Conservation (phyloP, 1,140 invertebrate species). For the Pogonognathellus flavescens region DNA sequence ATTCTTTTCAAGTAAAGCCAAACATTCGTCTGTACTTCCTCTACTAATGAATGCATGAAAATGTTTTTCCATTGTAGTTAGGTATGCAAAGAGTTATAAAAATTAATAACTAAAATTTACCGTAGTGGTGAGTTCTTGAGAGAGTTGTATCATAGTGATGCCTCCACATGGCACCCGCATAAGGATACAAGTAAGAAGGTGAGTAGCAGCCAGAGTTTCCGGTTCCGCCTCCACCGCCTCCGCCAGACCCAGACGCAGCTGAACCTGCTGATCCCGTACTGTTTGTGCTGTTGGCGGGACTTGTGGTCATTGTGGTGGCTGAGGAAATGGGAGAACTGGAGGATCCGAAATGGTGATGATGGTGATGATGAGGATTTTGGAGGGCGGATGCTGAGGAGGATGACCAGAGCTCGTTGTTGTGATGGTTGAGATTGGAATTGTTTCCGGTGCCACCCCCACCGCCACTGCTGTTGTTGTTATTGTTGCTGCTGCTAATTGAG, state of each 20-base stretch:
- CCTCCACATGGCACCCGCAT: slow-evolving; percentile 65
- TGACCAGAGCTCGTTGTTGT: slow-evolving; percentile 58
- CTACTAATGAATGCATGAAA: no score
- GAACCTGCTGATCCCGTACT: slow-evolving; percentile 61
- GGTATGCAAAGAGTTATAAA: no score
- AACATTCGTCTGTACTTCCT: no score
- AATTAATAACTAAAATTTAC: no score
- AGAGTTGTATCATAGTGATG: slow-evolving; percentile 66
- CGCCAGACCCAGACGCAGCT: slow-evolving; percentile 11
- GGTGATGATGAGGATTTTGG: slow-evolving; percentile 45
- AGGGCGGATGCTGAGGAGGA: slow-evolving; percentile 46
- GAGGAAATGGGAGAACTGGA: slow-evolving; percentile 63
- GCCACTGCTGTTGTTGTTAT: slow-evolving; percentile 39
- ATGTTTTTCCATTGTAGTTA: no score
- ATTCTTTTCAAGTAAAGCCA: no score
- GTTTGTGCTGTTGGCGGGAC: slow-evolving; percentile 66
- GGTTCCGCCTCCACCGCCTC: slow-evolving; percentile 14
- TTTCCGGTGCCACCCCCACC: background rate
- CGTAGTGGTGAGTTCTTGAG: slow-evolving; percentile 65
- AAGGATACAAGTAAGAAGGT: slow-evolving; percentile 64
- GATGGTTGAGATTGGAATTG: slow-evolving; percentile 13
- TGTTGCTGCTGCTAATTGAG: slow-evolving; percentile 13
- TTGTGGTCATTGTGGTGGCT: slow-evolving; percentile 63
- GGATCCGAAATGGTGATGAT: slow-evolving; percentile 53
- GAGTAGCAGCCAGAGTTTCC: slow-evolving; percentile 62